Conservation (phyloP, 2,888 invertebrate genomes). For the Phragmatobia fuliginosa region DNA sequence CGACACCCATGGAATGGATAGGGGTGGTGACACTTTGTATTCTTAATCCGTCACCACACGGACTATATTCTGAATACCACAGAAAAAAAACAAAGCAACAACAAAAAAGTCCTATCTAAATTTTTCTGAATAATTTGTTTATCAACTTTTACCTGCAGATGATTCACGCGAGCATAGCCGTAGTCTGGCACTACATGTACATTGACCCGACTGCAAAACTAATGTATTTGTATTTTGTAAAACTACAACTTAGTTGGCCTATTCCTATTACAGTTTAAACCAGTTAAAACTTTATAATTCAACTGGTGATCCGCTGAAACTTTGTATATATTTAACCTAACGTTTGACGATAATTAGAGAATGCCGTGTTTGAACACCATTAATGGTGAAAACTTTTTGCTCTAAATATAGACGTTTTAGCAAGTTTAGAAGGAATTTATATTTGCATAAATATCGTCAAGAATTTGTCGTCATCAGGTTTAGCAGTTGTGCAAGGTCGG, state of each 20-base stretch:
- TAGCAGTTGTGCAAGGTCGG: conserved; percentile 13
- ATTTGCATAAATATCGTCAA: conserved; percentile 9
- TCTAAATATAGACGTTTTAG: conserved; percentile 16
- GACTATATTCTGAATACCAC: too few relatives aligned
- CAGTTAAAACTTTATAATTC: conserved; percentile 46
- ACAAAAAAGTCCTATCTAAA: too few relatives aligned
- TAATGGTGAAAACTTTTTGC: conserved; percentile 26
- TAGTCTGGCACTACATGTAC: neutral
- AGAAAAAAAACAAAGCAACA: too few relatives aligned
- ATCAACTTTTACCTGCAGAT: neutral
- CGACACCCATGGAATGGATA: too few relatives aligned
- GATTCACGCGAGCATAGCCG: neutral
- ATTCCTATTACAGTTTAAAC: conserved; percentile 29
- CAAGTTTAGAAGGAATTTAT: conserved; percentile 10
- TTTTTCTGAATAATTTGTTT: too few relatives aligned
- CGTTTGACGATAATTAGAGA: conserved; percentile 35
- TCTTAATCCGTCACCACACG: too few relatives aligned
- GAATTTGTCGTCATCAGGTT: conserved; percentile 4
- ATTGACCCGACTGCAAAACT: neutral
- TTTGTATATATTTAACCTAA: conserved; percentile 40
- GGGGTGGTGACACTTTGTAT: too few relatives aligned
- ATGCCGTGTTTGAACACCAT: conserved; percentile 35
- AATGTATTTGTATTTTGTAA: conserved; percentile 1
- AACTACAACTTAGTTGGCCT: conserved; percentile 22
- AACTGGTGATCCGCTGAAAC: conserved; percentile 23